Conservation (phyloP, 2,797 vertebrate species). For the Diceros bicornis region DNA sequence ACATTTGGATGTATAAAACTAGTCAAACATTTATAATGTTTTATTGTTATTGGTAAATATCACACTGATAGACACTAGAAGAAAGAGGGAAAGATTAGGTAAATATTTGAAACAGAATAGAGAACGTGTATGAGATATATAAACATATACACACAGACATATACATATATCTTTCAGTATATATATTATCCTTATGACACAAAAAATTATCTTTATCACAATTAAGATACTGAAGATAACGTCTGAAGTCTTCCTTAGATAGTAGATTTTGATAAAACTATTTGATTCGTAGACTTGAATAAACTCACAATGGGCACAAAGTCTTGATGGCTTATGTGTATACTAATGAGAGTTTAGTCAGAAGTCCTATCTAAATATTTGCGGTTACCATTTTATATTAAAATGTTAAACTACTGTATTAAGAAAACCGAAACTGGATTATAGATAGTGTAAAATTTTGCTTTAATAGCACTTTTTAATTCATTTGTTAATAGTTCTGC, state of each 20-base stretch:
- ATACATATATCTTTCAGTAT: too few relatives aligned
- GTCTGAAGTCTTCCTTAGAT: neutral
- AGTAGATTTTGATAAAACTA: too few relatives aligned
- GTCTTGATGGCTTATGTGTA: too few relatives aligned
- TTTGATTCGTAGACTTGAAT: too few relatives aligned
- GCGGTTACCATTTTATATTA: too few relatives aligned
- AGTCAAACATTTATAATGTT: neutral
- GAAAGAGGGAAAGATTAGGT: neutral
- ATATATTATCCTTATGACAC: neutral
- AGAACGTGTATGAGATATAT: neutral
- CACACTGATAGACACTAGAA: neutral
- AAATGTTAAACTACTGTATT: too few relatives aligned
- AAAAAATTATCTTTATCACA: neutral
- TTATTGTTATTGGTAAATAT: neutral
- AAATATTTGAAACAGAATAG: neutral
- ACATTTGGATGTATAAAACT: neutral
- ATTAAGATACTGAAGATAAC: neutral
- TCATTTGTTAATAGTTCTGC: neutral
- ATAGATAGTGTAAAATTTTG: too few relatives aligned
- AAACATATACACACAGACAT: neutral
- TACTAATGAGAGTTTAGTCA: too few relatives aligned
- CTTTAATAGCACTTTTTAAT: too few relatives aligned
- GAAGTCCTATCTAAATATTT: too few relatives aligned
- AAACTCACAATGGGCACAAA: too few relatives aligned
- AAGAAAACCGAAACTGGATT: too few relatives aligned